These are phyloP conservation scores for Galbula dea DNA, from an alignment of 2,113 vertebrate species.

Conservation along the genomic window DNA sequence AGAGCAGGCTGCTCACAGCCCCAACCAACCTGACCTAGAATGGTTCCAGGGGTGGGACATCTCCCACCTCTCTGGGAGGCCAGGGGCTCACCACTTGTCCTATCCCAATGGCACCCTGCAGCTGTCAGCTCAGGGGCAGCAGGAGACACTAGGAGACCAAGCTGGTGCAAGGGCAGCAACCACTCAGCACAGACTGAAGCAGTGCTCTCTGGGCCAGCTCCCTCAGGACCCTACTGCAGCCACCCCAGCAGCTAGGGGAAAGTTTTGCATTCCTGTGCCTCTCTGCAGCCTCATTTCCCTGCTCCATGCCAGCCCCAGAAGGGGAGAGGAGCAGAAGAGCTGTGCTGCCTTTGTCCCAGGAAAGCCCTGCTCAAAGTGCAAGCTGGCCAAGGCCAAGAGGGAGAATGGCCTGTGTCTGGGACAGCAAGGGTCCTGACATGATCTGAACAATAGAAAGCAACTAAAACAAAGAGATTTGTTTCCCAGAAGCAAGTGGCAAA, in stretches of 20 bases:
- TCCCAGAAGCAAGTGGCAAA: slow-evolving; percentile 7
- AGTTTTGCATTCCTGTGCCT: neutral
- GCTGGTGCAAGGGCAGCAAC: neutral
- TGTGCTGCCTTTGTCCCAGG: neutral
- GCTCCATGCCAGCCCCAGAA: neutral
- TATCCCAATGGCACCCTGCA: no score
- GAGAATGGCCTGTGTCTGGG: neutral
- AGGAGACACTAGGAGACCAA: neutral
- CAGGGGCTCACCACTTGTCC: no score
- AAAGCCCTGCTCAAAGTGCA: neutral
- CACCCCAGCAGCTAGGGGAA: neutral
- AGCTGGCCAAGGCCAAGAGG: neutral
- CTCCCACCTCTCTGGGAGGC: no score
- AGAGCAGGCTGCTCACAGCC: no score
- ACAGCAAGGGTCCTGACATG: neutral
- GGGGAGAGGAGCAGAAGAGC: neutral
- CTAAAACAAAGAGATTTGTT: slow-evolving; percentile 14
- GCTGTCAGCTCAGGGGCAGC: neutral
- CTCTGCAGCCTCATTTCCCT: rapidly evolving
- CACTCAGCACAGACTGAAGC: rapidly evolving
- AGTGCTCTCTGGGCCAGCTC: neutral
- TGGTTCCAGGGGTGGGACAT: no score
- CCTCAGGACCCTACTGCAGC: neutral
- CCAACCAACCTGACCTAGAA: no score
- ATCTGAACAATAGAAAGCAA: neutral